These are phyloP conservation scores for Bimastos eiseni DNA, from an alignment of 2,888 invertebrate genomes.

Conservation along the genomic window DNA sequence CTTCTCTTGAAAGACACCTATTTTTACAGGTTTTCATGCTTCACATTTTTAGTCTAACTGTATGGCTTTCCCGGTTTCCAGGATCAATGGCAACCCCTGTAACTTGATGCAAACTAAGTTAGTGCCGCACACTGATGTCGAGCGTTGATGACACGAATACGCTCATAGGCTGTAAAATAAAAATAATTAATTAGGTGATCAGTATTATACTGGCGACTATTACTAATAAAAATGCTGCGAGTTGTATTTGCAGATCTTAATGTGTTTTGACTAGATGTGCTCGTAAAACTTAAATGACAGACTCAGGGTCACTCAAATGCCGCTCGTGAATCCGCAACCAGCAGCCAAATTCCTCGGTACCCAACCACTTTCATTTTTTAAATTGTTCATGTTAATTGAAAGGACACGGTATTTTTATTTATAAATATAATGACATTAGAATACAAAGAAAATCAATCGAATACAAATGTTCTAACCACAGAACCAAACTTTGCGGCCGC, in stretches of 20 bases:
- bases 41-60: too few species aligned
- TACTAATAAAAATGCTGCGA: neutral
- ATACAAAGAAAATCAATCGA: neutral
- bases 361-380: too few species aligned
- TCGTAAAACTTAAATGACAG: neutral
- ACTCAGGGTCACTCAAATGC: neutral
- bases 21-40: too few species aligned
- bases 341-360: neutral
- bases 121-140: neutral
- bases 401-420: neutral
- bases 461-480: neutral
- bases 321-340: neutral
- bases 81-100: neutral
- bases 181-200: neutral
- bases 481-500: constrained; percentile 36
- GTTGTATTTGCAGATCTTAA: neutral
- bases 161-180: neutral
- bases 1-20: too few species aligned
- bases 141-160: neutral
- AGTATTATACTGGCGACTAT: neutral
- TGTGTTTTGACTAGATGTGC: neutral
- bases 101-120: neutral
- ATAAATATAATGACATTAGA: neutral
- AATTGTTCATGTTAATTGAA: neutral
- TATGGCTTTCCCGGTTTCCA: too few species aligned